A percentile compares a stretch with the other conserved stretches of the same genome.
Conservation (phyloP, 2,797 vertebrate genomes). For the Epinephelus malabaricus region DNA sequence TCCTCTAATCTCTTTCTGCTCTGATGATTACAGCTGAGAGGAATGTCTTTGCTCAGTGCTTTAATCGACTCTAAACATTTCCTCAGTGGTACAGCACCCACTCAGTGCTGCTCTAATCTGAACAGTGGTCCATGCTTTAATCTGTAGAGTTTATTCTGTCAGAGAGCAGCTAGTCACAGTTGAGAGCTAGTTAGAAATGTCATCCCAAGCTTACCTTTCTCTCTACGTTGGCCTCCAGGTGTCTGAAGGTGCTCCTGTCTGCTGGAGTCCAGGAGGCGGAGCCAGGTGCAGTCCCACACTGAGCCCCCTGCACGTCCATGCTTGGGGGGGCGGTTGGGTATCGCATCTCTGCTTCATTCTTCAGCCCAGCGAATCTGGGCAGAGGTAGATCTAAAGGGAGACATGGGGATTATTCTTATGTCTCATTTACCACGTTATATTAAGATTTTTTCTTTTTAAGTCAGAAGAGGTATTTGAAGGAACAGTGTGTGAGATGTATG, state of each 20-base stretch:
- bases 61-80: neutral
- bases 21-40: neutral
- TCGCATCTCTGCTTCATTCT: slow-evolving; percentile 87
- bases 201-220: slow-evolving; percentile 85
- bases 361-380: slow-evolving; percentile 90
- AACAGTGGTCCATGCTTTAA: neutral
- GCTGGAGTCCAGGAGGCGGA: slow-evolving; percentile 76
- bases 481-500: no score
- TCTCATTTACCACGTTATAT: neutral
- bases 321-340: slow-evolving; percentile 76
- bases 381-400: slow-evolving; percentile 91
- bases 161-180: neutral
- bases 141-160: neutral
- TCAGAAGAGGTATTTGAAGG: no score
- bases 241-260: slow-evolving; percentile 88
- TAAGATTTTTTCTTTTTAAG: neutral
- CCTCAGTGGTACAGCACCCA: neutral
- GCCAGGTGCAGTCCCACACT: slow-evolving; percentile 66
- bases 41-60: slow-evolving; percentile 19
- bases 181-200: neutral
- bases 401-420: fast-evolving
- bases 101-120: neutral
- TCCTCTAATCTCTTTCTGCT: slow-evolving; percentile 47
- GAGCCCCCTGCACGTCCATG: slow-evolving; percentile 82
- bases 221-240: slow-evolving; percentile 84